Evolutionary conservation across 2,888 invertebrate species (phyloP).

Genomic region (Lapara coniferarum): DNA sequence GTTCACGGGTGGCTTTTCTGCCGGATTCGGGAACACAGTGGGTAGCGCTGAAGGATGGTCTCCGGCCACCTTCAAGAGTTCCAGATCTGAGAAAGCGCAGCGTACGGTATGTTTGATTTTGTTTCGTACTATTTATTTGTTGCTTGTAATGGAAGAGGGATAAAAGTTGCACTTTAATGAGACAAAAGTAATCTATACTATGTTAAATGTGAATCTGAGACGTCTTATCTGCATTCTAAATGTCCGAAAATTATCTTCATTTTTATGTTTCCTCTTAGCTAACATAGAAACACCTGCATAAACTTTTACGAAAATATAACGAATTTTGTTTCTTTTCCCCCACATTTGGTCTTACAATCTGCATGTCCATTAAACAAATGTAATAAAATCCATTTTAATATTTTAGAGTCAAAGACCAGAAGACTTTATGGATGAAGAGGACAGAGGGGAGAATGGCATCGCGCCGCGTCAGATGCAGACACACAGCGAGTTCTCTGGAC

Average conservation of each 20-base stretch:
- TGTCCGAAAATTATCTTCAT: no score
- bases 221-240: neutral
- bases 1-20: slow-evolving; percentile 98
- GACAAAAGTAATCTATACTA: neutral
- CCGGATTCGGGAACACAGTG: slow-evolving; percentile 98
- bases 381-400: neutral
- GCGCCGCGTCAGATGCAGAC: slow-evolving; percentile 94
- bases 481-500: slow-evolving; percentile 88
- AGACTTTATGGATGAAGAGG: slow-evolving; percentile 99
- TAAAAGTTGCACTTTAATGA: neutral
- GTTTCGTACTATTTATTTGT: neutral
- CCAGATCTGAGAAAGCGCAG: slow-evolving; percentile 86
- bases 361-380: no score
- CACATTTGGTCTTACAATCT: no score
- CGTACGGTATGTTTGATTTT: slow-evolving; percentile 54
- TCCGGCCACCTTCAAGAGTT: slow-evolving; percentile 95
- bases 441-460: slow-evolving; percentile 96
- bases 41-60: slow-evolving; percentile 98
- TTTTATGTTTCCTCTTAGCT: no score
- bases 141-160: neutral
- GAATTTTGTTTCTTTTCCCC: no score
- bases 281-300: no score
- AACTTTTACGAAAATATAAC: no score
- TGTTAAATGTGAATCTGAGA: neutral
- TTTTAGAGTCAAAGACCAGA: slow-evolving; percentile 88